These are phyloP conservation scores for Dichetophora obliterata DNA, from an alignment of 2,888 invertebrate genomes.

Conservation along the genomic window DNA sequence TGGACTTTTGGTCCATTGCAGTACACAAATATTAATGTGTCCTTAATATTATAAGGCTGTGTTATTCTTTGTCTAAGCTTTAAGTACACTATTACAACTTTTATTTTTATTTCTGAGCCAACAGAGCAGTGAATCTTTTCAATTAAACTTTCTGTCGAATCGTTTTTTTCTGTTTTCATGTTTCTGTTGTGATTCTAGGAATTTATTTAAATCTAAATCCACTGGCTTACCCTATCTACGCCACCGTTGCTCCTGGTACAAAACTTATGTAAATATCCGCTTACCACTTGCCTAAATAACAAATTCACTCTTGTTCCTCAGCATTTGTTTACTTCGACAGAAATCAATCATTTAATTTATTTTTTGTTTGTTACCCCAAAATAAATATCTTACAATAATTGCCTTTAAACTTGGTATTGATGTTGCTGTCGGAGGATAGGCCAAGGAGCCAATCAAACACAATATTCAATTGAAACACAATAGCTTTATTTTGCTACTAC, in stretches of 20 bases:
- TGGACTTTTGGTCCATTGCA: no score
- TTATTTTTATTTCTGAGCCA: not conserved
- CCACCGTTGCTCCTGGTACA: not conserved
- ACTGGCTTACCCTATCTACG: not conserved
- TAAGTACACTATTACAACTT: no score
- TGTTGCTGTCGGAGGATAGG: not conserved
- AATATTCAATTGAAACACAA: not conserved
- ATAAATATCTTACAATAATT: constrained; percentile 35
- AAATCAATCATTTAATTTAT: constrained; percentile 68
- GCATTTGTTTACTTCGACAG: constrained; percentile 37
- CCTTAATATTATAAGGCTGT: no score
- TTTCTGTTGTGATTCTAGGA: not conserved
- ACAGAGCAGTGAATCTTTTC: not conserved
- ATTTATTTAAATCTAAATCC: not conserved
- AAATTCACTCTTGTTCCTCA: constrained; percentile 14
- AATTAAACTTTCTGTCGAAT: constrained; percentile 2
- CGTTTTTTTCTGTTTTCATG: not conserved
- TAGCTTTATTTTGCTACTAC: not conserved
- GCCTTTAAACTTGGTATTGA: constrained; percentile 29
- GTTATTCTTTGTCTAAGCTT: no score
- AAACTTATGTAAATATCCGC: constrained; percentile 22
- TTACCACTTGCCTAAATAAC: constrained; percentile 22
- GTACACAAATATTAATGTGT: no score
- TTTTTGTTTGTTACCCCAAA: constrained; percentile 46
- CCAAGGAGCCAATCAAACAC: not conserved